Base-by-base conservation (phyloP, 1,140 invertebrate genomes). In the Mamestra configurata region DNA sequence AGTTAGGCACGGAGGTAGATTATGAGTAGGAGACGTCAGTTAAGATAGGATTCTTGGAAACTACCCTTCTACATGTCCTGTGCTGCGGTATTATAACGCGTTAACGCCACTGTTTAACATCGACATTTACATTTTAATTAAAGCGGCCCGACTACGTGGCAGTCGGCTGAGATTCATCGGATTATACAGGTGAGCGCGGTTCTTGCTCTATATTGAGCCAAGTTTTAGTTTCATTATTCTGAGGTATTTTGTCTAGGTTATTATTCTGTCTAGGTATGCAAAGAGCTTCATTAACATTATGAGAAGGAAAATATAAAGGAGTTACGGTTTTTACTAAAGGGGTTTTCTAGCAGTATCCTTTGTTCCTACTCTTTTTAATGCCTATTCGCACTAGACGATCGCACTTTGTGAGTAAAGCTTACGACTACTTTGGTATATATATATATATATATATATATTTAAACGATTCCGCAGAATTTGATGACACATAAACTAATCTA, bases 91-190 rank as follows among this genome's bases (percentile, higher is more conserved):
- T 43, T 24, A 22, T 20, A 7, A 27, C 35, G 64, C 64, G 40
- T 46, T 68, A 68, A 15, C 40, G 10, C 4, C 31, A 24, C 40
- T 24, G 11, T 68, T 68, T 68, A 49, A 68, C 64, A 68, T 77
- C 73, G 22, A 66, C 79, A 80, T 80, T 80, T 71, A 61, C 79
- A 80, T 80, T 80, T 80, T 80, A 77, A 81, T 77, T 81, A 70
- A 76, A 81, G 70, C n/a, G 73, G 22, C 55, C 43, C 51, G 66
- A 27, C 43, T 81, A 24, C 40, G 64, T 15, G 64, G 40, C 20
- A 13, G 40, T 24, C 64, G 20, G n/a, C 0, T 43, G 6, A 49
- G 15, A 49, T 49, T 46, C 64, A 46, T 49, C 20, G 40, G 20
- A 24, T 68, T 49, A 46, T 27, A 49, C 13, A 68, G 11, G 7